Conservation (phyloP, 30 jellyfish, hydroid and myxozoan genomes). For the Turritopsis rubra region DNA sequence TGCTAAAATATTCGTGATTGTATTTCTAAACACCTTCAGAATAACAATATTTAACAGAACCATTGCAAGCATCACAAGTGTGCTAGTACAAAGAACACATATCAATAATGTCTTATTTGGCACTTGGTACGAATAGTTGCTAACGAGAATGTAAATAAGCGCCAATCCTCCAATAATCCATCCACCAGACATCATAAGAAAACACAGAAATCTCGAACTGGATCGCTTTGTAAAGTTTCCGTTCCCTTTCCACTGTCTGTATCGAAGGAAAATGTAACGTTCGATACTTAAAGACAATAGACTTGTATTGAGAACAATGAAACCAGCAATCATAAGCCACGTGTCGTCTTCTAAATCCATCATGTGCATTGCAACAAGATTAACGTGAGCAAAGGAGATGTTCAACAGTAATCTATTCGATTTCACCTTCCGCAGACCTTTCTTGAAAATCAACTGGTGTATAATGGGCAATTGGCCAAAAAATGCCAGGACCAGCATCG, state of each 20-base stretch:
- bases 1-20: not conserved
- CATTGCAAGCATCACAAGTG: not conserved
- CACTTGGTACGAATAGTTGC: not conserved
- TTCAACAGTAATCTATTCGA: not conserved
- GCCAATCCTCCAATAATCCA: not conserved
- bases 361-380: not conserved
- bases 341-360: not conserved
- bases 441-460: not conserved
- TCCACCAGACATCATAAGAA: not conserved
- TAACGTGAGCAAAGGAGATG: not conserved
- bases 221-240: not conserved
- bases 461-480: not conserved
- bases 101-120: not conserved
- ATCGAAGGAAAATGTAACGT: not conserved
- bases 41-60: not conserved
- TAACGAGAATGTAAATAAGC: not conserved
- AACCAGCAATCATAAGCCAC: not conserved
- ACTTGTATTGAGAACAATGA: not conserved
- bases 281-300: not conserved
- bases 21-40: not conserved
- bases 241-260: not conserved
- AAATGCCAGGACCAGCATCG: not conserved
- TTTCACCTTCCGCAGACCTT: not conserved
- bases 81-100: not conserved
- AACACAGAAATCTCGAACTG: not conserved